phyloP scores from a whole-genome alignment of 2,113 vertebrate species.

The Scomber colias region DNA sequence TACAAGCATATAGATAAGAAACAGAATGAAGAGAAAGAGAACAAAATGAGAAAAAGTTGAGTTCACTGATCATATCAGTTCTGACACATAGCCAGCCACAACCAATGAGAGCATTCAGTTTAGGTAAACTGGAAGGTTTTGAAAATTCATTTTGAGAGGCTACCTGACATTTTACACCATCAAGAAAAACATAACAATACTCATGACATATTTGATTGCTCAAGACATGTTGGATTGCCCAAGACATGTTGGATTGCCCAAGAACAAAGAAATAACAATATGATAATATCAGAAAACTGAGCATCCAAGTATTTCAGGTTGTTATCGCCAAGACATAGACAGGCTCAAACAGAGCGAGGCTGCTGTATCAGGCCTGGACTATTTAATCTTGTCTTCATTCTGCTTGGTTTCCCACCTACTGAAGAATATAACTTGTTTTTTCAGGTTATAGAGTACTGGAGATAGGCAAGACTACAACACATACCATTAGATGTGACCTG shows the following conservation, averaged over 20 bases:
- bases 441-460: neutral
- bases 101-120: too few species aligned
- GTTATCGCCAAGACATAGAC: neutral
- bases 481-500: neutral
- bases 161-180: too few species aligned
- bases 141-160: neutral
- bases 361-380: neutral
- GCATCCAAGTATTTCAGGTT: neutral
- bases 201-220: neutral
- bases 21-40: neutral
- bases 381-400: neutral
- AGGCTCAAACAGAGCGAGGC: neutral
- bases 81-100: neutral
- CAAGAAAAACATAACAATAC: neutral
- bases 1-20: constrained; percentile 6
- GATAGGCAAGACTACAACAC: neutral
- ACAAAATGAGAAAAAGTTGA: constrained; percentile 11
- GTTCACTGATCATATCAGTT: neutral
- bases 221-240: neutral
- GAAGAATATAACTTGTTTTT: constrained; percentile 4
- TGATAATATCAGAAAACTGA: neutral
- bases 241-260: neutral
- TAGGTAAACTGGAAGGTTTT: neutral
- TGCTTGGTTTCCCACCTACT: constrained; percentile 10
- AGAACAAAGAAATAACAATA: neutral